Base-by-base conservation (phyloP, 2,113 vertebrate species). In the Felis chaus region DNA sequence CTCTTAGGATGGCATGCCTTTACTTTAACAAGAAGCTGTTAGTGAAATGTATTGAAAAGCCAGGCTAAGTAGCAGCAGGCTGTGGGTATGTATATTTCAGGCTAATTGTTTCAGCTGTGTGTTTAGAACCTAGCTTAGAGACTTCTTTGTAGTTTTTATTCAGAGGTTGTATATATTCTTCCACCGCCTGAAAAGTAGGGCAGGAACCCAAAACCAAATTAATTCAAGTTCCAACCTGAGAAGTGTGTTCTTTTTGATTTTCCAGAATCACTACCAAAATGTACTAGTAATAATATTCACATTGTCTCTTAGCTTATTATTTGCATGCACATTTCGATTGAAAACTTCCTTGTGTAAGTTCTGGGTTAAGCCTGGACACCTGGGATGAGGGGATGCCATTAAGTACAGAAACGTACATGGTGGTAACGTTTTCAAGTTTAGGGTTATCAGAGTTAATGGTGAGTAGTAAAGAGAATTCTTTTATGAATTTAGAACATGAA, bases 301-400 rank as follows among this genome's bases (percentile, higher is more conserved):
- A 39, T 50, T 45, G 93, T 89, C 45, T 92, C 39, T 89, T 76
- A 66, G n/a, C n/a, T 93, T 82, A 36, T 78, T 90, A 68, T 94
- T 74, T 97, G 19, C 10, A 36, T 55, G 53, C 55, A 48, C 45
- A 66, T 7, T n/a, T 95, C 76, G 1, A 36, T 9, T 8, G 33
- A 88, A 96, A 95, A n/a, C 48, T 23, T 89, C 41, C 36, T 65
- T 81, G 16, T 91, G 55, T 92, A 89, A 91, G 61, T n/a, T 85
- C 39, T 95, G 80, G 66, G 33, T 95, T 80, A 76, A 73, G 16
- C 36, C 29, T 87, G 31, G 55, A 96, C 15, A 5, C 45, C 8
- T 41, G 55, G 16, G 39, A 14, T n/a, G 31, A 74, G 50, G 10
- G 55, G 27, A 53, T 65, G 2, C 5, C 94, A 89, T 89, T 83